Evolutionary conservation across 2,797 vertebrate species (phyloP).

Genomic region (Todus mexicanus): DNA sequence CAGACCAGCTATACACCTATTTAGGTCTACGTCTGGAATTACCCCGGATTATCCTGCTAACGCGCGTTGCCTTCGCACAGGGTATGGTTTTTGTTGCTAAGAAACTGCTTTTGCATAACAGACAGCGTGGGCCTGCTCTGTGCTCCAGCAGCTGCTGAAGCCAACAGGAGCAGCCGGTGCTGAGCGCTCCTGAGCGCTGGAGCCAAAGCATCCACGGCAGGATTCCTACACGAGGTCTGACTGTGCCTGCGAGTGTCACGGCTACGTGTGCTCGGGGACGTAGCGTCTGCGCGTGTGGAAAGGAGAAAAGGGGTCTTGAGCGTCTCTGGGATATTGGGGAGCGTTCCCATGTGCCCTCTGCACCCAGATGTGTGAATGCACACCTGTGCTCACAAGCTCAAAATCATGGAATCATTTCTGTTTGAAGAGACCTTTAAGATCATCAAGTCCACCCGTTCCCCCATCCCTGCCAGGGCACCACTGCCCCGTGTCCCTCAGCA

Average conservation of each 20-base stretch:
- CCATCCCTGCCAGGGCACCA: no score
- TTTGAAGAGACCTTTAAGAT: neutral
- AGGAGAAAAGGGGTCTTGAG: neutral
- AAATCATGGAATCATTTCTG: neutral
- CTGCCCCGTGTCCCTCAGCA: neutral
- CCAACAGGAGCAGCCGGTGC: neutral
- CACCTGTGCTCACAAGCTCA: neutral
- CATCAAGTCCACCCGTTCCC: neutral
- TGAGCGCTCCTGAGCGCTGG: neutral
- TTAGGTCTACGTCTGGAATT: conserved; percentile 35
- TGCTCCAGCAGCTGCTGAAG: neutral
- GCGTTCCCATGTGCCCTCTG: rapidly evolving
- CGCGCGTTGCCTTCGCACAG: neutral
- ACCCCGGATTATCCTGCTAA: conserved; percentile 36
- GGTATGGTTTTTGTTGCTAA: conserved; percentile 56
- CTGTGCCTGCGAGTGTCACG: rapidly evolving
- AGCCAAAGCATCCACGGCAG: neutral
- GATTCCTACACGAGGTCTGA: neutral
- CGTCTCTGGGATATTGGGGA: neutral
- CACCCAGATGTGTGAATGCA: rapidly evolving
- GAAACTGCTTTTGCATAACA: conserved; percentile 48
- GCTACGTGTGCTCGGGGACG: rapidly evolving
- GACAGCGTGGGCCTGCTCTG: neutral
- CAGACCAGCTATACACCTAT: neutral
- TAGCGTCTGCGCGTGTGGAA: rapidly evolving